Evolutionary conservation across 2,797 vertebrate genomes (phyloP).

Genomic region (Mus caroli): DNA sequence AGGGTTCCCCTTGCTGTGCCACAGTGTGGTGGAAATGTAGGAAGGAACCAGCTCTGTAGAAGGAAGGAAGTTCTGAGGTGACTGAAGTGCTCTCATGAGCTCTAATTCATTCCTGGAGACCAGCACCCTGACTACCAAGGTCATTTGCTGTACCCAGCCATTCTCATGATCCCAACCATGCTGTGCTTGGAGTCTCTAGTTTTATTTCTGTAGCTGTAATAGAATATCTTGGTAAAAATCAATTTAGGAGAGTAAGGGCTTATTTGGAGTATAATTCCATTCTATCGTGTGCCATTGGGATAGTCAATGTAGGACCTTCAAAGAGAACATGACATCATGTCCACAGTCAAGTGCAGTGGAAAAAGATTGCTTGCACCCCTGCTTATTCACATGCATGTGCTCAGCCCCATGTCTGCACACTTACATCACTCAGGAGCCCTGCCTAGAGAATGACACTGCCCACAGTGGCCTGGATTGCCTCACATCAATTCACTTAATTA

Average conservation of each 20-base stretch:
- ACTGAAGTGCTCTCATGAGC: neutral
- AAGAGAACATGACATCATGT: neutral
- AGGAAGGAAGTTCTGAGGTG: neutral
- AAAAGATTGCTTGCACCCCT: neutral
- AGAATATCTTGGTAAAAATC: neutral
- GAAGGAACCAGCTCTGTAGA: neutral
- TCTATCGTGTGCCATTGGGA: neutral
- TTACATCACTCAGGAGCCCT: neutral
- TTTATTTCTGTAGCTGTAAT: neutral
- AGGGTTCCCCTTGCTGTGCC: neutral
- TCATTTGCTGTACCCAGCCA: neutral
- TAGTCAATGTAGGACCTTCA: neutral
- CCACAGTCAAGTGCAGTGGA: too few relatives aligned
- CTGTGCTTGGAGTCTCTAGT: neutral
- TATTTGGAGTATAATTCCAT: neutral
- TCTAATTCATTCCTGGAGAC: neutral
- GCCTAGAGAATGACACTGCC: neutral
- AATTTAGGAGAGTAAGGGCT: neutral
- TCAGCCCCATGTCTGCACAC: neutral
- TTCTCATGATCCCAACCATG: neutral
- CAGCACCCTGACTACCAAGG: neutral
- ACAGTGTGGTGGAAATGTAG: neutral
- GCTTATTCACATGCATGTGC: too few relatives aligned
- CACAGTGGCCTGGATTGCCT: neutral
- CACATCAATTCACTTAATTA: neutral